Conservation (phyloP, 2,113 vertebrate species). For the Laticauda laticaudata region DNA sequence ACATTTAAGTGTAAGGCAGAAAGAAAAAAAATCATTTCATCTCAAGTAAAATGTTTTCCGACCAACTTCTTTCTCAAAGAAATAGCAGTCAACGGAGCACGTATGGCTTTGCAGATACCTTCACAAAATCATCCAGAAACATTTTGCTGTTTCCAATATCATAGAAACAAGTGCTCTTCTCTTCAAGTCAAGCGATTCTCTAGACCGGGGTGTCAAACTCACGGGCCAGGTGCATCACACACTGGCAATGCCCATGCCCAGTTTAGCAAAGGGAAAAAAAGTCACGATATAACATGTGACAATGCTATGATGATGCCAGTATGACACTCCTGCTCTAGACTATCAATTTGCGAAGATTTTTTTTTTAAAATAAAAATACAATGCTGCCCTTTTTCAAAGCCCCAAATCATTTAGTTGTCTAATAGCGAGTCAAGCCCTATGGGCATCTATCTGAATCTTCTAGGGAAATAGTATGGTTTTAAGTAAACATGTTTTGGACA, state of each 20-base stretch:
- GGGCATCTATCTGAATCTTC: not conserved
- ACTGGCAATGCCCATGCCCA: no score
- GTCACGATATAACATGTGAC: no score
- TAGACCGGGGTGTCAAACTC: no score
- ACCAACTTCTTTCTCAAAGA: conserved; percentile 18
- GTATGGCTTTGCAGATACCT: not conserved
- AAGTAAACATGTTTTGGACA: not conserved
- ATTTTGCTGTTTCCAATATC: not conserved
- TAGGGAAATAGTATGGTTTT: not conserved
- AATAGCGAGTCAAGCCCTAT: not conserved
- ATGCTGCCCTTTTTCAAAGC: not conserved
- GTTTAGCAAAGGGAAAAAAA: no score
- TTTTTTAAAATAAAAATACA: not conserved
- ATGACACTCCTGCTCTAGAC: not conserved
- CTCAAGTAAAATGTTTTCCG: not conserved
- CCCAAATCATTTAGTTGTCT: not conserved
- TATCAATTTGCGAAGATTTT: not conserved
- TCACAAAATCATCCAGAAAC: not conserved
- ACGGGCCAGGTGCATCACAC: no score
- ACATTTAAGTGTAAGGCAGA: conserved; percentile 17
- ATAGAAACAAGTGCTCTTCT: not conserved
- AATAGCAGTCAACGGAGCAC: not conserved
- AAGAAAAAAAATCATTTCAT: not conserved
- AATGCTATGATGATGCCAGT: no score
- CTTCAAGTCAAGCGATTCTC: not conserved